These are phyloP conservation scores for Mantis religiosa DNA, from an alignment of 2,888 invertebrate species.

Conservation along the genomic window DNA sequence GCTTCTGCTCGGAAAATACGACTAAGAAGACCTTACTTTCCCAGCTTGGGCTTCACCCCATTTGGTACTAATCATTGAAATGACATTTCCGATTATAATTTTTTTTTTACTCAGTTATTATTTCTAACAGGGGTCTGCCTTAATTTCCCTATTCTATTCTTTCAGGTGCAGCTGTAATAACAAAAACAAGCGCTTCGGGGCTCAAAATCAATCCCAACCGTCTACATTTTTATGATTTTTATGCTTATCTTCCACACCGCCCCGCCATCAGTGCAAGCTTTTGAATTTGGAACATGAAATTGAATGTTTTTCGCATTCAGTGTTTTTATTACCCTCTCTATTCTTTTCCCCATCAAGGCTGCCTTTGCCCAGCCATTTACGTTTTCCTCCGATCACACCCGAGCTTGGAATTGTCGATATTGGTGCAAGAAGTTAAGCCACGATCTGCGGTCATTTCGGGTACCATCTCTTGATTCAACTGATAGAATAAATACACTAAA, in stretches of 20 bases:
- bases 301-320: neutral
- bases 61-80: neutral
- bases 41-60: neutral
- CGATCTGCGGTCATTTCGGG: neutral
- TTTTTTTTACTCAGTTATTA: neutral
- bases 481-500: neutral
- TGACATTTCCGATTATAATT: neutral
- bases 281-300: neutral
- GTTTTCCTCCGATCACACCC: neutral
- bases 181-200: neutral
- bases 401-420: neutral
- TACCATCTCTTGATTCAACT: neutral
- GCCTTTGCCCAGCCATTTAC: neutral
- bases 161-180: neutral
- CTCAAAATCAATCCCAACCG: neutral
- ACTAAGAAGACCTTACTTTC: neutral
- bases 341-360: neutral
- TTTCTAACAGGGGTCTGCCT: neutral
- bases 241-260: neutral
- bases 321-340: neutral
- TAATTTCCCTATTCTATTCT: neutral
- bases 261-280: neutral
- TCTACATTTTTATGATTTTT: neutral
- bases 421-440: neutral
- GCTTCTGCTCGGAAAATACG: neutral